Base-by-base conservation (phyloP, 2,797 vertebrate genomes). In the Eulemur rubriventer region DNA sequence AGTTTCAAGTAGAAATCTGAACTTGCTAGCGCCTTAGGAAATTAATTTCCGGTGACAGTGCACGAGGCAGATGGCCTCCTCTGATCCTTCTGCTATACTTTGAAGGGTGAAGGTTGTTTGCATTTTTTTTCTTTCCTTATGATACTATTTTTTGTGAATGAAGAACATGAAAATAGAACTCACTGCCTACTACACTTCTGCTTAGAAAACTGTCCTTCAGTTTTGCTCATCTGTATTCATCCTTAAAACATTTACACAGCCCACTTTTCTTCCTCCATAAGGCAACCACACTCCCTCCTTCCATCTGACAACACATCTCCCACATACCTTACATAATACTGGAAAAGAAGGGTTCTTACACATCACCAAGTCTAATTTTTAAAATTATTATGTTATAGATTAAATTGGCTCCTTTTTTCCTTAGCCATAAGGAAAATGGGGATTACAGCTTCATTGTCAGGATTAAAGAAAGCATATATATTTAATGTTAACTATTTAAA, bases 91-190 rank as follows among this genome's bases (percentile, higher is more conserved):
- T 70, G 92, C 94, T 95, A 0, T 52, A 28, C 80, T 96, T 85
- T 67, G 73, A 95, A 96, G 78, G 95, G 87, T 96, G 94, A 96
- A 95, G 72, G 67, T 84, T 83, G 86, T 93, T 80, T 90, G 80
- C 65, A 78, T 52, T 79, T 80, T 93, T 93, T 86, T 96, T 94
- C 94, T 82, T 14, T 83, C 67, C 81, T 81, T 67, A 93, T 52
- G 95, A 69, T 94, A n/a, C 85, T 92, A 41, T 94, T 97, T 97
- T 92, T 96, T 91, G 92, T 97, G 94, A 97, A 96, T 96, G 95
- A 95, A 95, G 89, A 61, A 38, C 52, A 35, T 92, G 94, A 93
- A 96, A 97, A 94, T 95, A 96, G 96, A 96, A 91, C 33, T 83
- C 17, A 14, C 95, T 96, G 95, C 95, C 96, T 96, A 91, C 93